Evolutionary conservation across 2,113 vertebrate genomes (phyloP).

Genomic region (Bos indicus): DNA sequence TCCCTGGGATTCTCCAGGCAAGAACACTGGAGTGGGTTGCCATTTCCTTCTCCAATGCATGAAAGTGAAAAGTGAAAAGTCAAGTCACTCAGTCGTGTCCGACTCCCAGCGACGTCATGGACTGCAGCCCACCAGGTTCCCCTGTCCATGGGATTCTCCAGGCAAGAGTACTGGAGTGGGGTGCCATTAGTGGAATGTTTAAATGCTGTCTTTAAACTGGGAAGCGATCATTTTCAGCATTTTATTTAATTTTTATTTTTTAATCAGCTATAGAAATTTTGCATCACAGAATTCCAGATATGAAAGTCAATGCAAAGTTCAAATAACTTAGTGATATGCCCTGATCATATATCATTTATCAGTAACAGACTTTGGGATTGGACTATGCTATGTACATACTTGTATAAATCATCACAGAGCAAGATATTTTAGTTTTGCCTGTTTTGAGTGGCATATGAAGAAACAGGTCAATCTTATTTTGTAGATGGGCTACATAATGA

Average conservation of each 20-base stretch:
- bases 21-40: too few relatives aligned
- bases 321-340: background rate
- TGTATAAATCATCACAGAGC: background rate
- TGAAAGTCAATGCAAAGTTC: background rate
- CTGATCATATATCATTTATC: background rate
- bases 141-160: too few relatives aligned
- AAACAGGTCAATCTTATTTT: background rate
- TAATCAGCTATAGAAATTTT: background rate
- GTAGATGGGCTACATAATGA: background rate
- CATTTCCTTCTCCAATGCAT: too few relatives aligned
- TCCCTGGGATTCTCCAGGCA: too few relatives aligned
- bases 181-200: background rate
- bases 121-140: too few relatives aligned
- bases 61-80: too few relatives aligned
- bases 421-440: background rate
- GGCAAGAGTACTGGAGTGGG: too few relatives aligned
- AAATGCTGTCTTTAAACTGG: constrained; percentile 17
- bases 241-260: background rate
- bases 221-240: background rate
- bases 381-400: background rate
- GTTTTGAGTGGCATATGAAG: background rate
- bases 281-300: background rate
- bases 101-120: too few relatives aligned
- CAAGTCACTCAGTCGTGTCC: too few relatives aligned
- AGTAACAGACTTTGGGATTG: background rate